phyloP scores from a whole-genome alignment of 2,797 vertebrate genomes.

The Melanotaenia parkinsoni region DNA sequence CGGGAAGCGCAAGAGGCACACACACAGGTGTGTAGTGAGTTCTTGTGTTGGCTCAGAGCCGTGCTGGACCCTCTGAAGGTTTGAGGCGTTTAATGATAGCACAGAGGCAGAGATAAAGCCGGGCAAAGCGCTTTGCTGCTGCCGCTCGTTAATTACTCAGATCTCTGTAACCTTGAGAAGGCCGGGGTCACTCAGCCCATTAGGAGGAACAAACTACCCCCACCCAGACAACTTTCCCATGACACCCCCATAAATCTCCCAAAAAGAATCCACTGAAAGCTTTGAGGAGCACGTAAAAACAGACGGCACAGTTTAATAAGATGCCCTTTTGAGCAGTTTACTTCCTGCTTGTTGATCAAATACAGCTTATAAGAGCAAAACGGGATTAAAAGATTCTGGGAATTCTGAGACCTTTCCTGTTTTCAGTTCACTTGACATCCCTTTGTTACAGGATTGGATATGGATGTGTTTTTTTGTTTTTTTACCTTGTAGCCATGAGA shows the following conservation, averaged over 20 bases:
- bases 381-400: slow-evolving; percentile 9
- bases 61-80: slow-evolving; percentile 27
- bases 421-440: slow-evolving; percentile 1
- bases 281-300: slow-evolving; percentile 36
- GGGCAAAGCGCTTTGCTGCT: slow-evolving; percentile 26
- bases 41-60: slow-evolving; percentile 39
- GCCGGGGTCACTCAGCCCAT: slow-evolving; percentile 58
- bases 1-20: slow-evolving; percentile 1
- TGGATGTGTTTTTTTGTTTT: no score
- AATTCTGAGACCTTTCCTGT: slow-evolving; percentile 6
- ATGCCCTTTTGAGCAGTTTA: slow-evolving; percentile 25
- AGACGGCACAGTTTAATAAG: slow-evolving; percentile 16
- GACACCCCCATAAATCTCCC: slow-evolving; percentile 65
- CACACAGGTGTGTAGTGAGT: slow-evolving; percentile 43
- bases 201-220: slow-evolving; percentile 54
- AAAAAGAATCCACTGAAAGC: slow-evolving; percentile 43
- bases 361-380: not conserved
- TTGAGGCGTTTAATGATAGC: slow-evolving; percentile 58
- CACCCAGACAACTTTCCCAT: slow-evolving; percentile 54
- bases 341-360: slow-evolving; percentile 13
- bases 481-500: no score
- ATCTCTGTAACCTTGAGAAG: slow-evolving; percentile 56
- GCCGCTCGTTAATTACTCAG: slow-evolving; percentile 59
- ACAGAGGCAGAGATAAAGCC: slow-evolving; percentile 54
- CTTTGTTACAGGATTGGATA: no score